Evolutionary conservation across 2,113 vertebrate species (phyloP).

Genomic region (Trematomus loennbergii): DNA sequence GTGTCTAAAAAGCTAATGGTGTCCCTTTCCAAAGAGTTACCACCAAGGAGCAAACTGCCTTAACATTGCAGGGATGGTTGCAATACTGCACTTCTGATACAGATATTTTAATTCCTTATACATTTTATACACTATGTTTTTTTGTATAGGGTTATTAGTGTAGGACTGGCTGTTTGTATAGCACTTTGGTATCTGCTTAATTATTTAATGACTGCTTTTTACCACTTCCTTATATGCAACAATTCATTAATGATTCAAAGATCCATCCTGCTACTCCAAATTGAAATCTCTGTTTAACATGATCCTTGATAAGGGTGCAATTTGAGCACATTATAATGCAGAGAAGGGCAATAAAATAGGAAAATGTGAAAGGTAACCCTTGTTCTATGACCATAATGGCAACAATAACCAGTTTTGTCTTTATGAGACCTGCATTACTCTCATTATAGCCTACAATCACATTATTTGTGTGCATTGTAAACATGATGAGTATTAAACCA

Average conservation of each 20-base stretch:
- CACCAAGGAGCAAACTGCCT: background rate
- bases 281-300: slow-evolving; percentile 21
- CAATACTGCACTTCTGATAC: background rate
- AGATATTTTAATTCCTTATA: background rate
- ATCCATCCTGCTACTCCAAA: slow-evolving; percentile 28
- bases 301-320: slow-evolving; percentile 13
- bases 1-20: background rate
- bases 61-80: background rate
- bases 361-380: too few species aligned
- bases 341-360: background rate
- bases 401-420: slow-evolving; percentile 4
- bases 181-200: slow-evolving; percentile 25
- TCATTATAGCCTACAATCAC: background rate
- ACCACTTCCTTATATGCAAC: slow-evolving; percentile 8
- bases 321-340: background rate
- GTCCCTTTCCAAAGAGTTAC: background rate
- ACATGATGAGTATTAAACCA: background rate
- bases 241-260: slow-evolving; percentile 52
- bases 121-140: background rate
- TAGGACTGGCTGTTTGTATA: slow-evolving; percentile 24
- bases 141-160: background rate
- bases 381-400: background rate
- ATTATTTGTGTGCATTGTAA: background rate
- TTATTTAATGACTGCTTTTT: slow-evolving; percentile 51
- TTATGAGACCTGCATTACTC: background rate